Conservation (phyloP, 2,797 vertebrate species). For the Chloroceryle amazona region DNA sequence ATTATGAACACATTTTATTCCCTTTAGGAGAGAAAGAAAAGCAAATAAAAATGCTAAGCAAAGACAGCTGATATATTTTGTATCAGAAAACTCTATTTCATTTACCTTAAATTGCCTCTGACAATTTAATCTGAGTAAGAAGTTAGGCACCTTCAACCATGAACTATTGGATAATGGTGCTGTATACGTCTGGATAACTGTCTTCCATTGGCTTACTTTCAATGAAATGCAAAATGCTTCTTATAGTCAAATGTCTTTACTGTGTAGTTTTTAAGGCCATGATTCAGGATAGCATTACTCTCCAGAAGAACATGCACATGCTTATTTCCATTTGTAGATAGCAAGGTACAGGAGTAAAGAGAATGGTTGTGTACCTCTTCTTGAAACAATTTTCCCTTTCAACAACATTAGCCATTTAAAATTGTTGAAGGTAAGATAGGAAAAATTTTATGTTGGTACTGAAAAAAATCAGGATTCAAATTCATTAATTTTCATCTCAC, state of each 20-base stretch:
- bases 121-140: background rate
- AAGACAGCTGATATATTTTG: conserved; percentile 25
- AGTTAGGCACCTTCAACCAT: background rate
- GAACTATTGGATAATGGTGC: background rate
- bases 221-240: background rate
- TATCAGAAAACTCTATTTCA: background rate
- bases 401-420: background rate
- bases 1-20: conserved; percentile 17
- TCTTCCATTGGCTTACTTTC: background rate
- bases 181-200: background rate
- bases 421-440: background rate
- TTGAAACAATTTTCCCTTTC: background rate
- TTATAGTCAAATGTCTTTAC: background rate
- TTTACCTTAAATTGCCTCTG: conserved; percentile 2
- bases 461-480: background rate
- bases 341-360: background rate
- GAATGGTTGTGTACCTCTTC: background rate
- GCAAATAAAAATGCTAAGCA: conserved; percentile 41
- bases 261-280: background rate
- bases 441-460: background rate
- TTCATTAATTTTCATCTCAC: background rate
- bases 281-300: background rate
- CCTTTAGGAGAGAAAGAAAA: conserved; percentile 12
- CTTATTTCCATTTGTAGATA: background rate
- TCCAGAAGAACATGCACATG: background rate